Base-by-base conservation (phyloP, 2,113 vertebrate genomes). In the Pachyramphus minor region DNA sequence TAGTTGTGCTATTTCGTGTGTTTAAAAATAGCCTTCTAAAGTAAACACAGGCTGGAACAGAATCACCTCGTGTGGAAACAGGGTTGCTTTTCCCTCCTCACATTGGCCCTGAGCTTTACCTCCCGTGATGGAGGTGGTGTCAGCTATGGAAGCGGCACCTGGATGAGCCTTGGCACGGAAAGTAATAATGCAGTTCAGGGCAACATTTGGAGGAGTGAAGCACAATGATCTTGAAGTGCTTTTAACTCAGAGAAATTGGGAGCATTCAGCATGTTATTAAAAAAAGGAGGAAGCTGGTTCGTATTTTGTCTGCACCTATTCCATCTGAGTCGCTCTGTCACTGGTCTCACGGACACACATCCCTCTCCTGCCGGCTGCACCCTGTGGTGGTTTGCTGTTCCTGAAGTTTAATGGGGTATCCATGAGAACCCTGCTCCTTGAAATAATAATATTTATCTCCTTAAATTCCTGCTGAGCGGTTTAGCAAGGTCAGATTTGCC, bases 351-450 rank as follows among this genome's bases (percentile, higher is more conserved):
- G 28, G 72, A 18, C 12, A 19, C 25, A 17, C 30, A 23, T 62
- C 15, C 8, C 10, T 45, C 16, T 78, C 27, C 24, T 50, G n/a
- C 3, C 0, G 37, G 10, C 75, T 79, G 18, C 15, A 15, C n/a
- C 5, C 30, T 50, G 21, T 44, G 0, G 0, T 47, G 24, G 2
- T 27, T 74, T 84, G 71, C 33, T 58, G 0, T 67, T 89, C 59
- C 27, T 64, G 7, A 52, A 47, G 31, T 59, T 87, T 76, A 60
- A 75, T 60, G 62, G 44, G 9, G 22, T 76, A 56, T 72, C 62
- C 11, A 2, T 50, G 60, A 84, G 45, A 71, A 66, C 74, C 47
- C 62, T 64, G 10, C 30, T 90, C 31, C 44, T 66, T 63, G 42
- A 77, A 89, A 72, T 27, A 74, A 45, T 78, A 82, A 23, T 53